phyloP scores from a whole-genome alignment of 2,797 vertebrate species.

The Myotis daubentonii region DNA sequence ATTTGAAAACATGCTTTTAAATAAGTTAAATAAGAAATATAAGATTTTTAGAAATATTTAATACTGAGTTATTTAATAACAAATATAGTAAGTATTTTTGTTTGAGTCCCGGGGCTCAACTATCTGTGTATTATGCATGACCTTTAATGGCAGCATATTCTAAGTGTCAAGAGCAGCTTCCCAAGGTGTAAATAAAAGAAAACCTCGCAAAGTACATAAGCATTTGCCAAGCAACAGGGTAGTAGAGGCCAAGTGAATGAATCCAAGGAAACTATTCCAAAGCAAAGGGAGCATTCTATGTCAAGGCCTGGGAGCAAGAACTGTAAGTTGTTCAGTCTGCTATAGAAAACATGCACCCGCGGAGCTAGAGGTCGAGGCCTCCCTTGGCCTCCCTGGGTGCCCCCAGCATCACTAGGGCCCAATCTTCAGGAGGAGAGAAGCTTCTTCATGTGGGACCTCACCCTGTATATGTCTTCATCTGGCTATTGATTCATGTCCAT shows the following conservation, averaged over 20 bases:
- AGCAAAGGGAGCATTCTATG: not conserved
- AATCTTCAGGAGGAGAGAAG: not conserved
- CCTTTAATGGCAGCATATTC: constrained; percentile 4
- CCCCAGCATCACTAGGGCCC: not conserved
- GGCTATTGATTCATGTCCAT: not conserved
- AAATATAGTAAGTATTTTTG: not conserved
- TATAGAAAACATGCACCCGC: not conserved
- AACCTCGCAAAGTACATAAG: not conserved
- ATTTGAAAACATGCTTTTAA: not conserved
- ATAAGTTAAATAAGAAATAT: not conserved
- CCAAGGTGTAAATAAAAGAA: not conserved
- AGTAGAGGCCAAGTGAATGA: not conserved
- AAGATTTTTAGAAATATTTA: not conserved
- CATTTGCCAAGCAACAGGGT: not conserved
- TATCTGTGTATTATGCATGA: not conserved
- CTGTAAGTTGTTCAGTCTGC: not conserved
- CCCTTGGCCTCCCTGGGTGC: not conserved
- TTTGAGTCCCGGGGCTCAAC: no score
- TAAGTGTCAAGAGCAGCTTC: not conserved
- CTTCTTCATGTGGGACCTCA: not conserved
- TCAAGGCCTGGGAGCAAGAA: not conserved
- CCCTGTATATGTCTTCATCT: not conserved
- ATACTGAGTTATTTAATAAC: not conserved
- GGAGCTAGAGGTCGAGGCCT: not conserved
- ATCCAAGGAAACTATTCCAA: not conserved